Conservation (phyloP, 2,113 vertebrate species). For the Melospiza melodia region DNA sequence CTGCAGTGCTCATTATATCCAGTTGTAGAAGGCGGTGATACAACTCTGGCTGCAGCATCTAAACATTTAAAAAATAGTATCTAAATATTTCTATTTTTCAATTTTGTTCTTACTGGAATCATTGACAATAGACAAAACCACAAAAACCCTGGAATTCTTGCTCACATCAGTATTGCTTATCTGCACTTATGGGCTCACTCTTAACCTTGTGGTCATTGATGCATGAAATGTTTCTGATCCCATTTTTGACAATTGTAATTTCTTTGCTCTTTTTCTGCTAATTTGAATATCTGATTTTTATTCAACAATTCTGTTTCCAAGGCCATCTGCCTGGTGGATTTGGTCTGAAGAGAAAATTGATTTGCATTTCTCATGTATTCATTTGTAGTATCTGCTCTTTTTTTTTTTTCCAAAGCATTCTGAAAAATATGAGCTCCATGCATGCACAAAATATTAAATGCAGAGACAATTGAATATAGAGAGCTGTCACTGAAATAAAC, state of each 20-base stretch:
- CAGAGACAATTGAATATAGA: neutral
- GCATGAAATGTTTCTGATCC: neutral
- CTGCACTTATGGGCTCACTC: neutral
- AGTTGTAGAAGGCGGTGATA: neutral
- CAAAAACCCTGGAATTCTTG: neutral
- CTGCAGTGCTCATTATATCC: neutral
- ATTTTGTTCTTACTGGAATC: neutral
- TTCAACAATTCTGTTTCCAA: neutral
- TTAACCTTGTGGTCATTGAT: neutral
- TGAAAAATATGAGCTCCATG: neutral
- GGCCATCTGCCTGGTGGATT: neutral
- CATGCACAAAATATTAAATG: neutral
- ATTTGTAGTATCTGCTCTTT: neutral
- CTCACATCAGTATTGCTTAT: neutral
- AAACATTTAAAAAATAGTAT: neutral
- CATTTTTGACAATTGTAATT: neutral
- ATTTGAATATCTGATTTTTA: neutral
- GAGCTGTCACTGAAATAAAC: neutral
- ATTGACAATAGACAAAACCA: neutral
- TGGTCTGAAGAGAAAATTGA: neutral
- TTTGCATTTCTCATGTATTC: neutral
- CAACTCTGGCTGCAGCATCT: neutral
- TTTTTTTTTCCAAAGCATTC: neutral
- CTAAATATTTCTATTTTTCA: neutral
- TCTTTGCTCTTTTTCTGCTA: neutral